A percentile compares a stretch with the other conserved stretches of the same genome.
These are phyloP conservation scores for Tauraco hartlaubi DNA, from an alignment of 2,797 vertebrate species.

Conservation along the genomic window DNA sequence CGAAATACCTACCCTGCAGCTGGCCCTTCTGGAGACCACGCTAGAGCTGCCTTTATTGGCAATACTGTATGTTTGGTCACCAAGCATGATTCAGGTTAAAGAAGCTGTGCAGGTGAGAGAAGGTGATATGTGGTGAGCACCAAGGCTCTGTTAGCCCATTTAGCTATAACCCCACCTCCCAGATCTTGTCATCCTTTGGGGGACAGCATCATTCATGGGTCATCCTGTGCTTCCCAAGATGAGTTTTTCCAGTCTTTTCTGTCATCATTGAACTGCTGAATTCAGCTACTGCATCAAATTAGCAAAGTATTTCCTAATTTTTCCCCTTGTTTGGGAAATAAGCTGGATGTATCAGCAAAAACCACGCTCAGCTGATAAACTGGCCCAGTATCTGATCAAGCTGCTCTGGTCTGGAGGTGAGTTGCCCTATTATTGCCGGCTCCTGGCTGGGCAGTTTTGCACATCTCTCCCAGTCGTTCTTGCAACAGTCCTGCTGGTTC, in stretches of 20 bases:
- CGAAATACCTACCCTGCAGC: accelerated
- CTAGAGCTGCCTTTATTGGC: background rate
- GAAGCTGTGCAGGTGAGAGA: background rate
- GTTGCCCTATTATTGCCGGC: background rate
- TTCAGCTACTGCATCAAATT: background rate
- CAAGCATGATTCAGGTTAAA: background rate
- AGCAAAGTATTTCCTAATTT: background rate
- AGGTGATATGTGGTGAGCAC: background rate
- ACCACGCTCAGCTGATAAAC: background rate
- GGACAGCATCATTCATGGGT: background rate
- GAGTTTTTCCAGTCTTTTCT: background rate
- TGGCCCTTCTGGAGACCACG: background rate
- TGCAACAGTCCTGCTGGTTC: background rate
- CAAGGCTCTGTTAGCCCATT: background rate
- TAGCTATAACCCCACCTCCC: background rate
- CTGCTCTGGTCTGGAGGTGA: background rate
- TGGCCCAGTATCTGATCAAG: background rate
- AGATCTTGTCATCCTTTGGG: background rate
- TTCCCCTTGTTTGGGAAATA: background rate
- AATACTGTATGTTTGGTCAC: background rate
- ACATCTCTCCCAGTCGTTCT: background rate
- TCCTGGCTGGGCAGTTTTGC: background rate
- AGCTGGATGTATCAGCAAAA: background rate
- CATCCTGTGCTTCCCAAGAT: background rate
- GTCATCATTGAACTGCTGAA: background rate